A percentile compares a stretch with the other conserved stretches of the same genome.
phyloP scores from a whole-genome alignment of 2,797 vertebrate genomes.

The Huso huso region DNA sequence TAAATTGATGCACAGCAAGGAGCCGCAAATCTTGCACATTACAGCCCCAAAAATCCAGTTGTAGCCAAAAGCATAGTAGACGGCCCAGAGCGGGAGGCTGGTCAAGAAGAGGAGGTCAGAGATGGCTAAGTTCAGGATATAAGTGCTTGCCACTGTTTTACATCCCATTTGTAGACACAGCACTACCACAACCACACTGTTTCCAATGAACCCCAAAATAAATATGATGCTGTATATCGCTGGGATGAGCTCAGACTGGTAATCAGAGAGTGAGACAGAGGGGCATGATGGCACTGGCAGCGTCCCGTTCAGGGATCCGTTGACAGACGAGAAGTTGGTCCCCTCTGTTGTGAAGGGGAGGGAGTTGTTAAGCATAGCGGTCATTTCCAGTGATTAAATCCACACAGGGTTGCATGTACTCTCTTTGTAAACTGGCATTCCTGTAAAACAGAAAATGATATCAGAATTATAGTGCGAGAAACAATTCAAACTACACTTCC shows the following conservation, averaged over 20 bases:
- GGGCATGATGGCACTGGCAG: constrained; percentile 33
- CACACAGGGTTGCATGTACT: no score
- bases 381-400: no score
- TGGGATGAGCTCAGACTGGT: constrained; percentile 69
- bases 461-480: no score
- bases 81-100: constrained; percentile 80
- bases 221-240: constrained; percentile 67
- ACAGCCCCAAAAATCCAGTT: constrained; percentile 74
- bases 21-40: constrained; percentile 77
- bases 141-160: constrained; percentile 72
- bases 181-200: constrained; percentile 67
- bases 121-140: constrained; percentile 78
- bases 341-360: no score
- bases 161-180: constrained; percentile 56
- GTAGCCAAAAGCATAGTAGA: constrained; percentile 71
- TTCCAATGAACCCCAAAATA: constrained; percentile 65
- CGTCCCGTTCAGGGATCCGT: no score
- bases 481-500: no score
- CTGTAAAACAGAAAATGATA: no score
- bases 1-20: constrained; percentile 72
- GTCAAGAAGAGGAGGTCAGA: constrained; percentile 75
- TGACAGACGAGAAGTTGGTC: no score
- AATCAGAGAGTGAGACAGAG: constrained; percentile 28
- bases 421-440: no score
- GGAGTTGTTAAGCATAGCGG: no score